Evolutionary conservation across 1,140 invertebrate genomes (phyloP), one percentile per base, ranked within the genome.

Genomic region (Zaprionus tsacasi): DNA sequence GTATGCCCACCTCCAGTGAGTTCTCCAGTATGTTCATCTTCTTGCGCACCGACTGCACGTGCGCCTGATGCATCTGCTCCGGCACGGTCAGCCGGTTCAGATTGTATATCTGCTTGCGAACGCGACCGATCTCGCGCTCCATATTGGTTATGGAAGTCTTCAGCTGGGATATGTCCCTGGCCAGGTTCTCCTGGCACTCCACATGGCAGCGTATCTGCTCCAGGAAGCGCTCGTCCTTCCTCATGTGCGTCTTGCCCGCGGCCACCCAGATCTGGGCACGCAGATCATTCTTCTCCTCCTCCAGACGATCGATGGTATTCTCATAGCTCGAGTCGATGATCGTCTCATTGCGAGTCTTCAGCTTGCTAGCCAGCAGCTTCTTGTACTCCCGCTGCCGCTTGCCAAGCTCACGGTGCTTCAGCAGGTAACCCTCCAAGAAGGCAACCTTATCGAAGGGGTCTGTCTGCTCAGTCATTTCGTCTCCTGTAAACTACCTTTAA

Each of bases 201-300:
- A 91, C 86, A 73, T 91, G 89, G n/a, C 86, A 83, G 3, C 76
- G 67, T 10, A 91, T 91, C 25, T 79, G 67, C 10, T 61, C 43
- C 17, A 91, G 36, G 54, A 59, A 81, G 0, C 70, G 66, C 4
- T 78, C 70, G 30, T 86, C 76, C 50, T 72, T 72, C 21, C 54
- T 69, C 17, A 81, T 69, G 36, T 89, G 85, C 0, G 85, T 89
- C 1, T 63, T 36, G 1, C 91, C 91, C 15, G 52, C 78, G 15
- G 91, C 91, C 54, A 92, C 91, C 85, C 91, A 91, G 27, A 92
- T 90, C 58, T 92, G 88, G 6, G 91, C 91, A 0, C 90, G 60
- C 54, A 92, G 50, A 35, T 92, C 88, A 40, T 91, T 78, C 60
- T 90, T 87, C 65, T 92, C 91, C 57, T 83, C 68, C 57, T 66